phyloP scores from a whole-genome alignment of 92 coral and sea anemone genomes.

The Hydrozoanthus gracilis region DNA sequence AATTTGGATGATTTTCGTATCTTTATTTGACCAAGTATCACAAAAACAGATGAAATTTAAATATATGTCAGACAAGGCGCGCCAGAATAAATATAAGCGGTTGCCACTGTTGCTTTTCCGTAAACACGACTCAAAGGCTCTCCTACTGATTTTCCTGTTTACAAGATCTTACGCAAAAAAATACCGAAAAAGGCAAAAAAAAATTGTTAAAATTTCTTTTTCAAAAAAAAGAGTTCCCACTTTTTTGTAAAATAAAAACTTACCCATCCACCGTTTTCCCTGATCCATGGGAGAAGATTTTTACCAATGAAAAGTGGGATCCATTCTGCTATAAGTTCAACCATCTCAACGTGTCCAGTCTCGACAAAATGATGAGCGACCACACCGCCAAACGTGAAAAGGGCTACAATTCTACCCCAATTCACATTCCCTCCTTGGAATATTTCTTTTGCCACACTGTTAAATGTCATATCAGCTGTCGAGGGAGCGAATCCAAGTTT shows the following conservation, averaged over 20 bases:
- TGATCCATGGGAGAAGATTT: slow-evolving; percentile 88
- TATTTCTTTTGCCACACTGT: slow-evolving; percentile 93
- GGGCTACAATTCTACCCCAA: slow-evolving; percentile 98
- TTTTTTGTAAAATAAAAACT: slow-evolving; percentile 36
- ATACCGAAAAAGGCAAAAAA: slow-evolving; percentile 51
- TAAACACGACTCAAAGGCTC: slow-evolving; percentile 35
- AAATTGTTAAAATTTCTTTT: slow-evolving; percentile 42
- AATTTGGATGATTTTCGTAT: background rate
- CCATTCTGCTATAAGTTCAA: slow-evolving; percentile 83
- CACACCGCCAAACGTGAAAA: slow-evolving; percentile 95
- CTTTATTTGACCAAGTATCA: background rate
- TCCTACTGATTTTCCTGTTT: slow-evolving; percentile 29
- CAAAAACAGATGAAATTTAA: background rate
- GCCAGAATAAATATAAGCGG: slow-evolving; percentile 41
- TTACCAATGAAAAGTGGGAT: slow-evolving; percentile 80
- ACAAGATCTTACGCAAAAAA: slow-evolving; percentile 45
- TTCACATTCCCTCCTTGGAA: slow-evolving; percentile 87
- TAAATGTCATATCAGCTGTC: slow-evolving; percentile 84
- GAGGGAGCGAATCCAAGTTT: slow-evolving; percentile 89
- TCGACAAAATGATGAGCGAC: slow-evolving; percentile 98
- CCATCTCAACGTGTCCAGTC: slow-evolving; percentile 94
- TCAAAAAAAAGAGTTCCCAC: background rate
- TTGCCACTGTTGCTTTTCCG: slow-evolving; percentile 29
- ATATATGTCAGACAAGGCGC: slow-evolving; percentile 38
- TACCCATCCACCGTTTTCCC: slow-evolving; percentile 98